These are phyloP conservation scores for Epizoanthus rinbou DNA, from an alignment of 92 coral and sea anemone genomes.

Conservation along the genomic window DNA sequence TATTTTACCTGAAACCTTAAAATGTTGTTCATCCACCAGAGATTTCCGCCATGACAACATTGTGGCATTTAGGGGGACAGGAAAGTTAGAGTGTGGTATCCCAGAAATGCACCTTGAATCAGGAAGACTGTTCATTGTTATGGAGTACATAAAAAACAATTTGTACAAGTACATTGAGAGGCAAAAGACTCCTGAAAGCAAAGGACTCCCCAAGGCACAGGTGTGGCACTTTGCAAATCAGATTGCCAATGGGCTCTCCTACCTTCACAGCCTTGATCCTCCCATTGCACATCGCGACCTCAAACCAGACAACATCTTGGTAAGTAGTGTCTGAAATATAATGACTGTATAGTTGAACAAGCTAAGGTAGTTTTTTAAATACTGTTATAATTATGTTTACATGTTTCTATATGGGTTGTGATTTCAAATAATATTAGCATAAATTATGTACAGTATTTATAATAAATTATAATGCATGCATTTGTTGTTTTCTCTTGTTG, in stretches of 20 bases:
- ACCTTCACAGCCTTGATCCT: slow-evolving; percentile 79
- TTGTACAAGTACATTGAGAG: slow-evolving; percentile 83
- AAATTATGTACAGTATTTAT: no score
- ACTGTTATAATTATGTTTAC: no score
- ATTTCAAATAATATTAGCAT: no score
- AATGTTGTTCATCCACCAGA: slow-evolving; percentile 45
- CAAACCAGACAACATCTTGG: slow-evolving; percentile 97
- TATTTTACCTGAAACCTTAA: background rate
- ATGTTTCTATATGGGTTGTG: no score
- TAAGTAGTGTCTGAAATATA: slow-evolving; percentile 27
- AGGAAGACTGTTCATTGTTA: slow-evolving; percentile 80
- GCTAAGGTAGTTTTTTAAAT: no score
- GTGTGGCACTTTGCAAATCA: slow-evolving; percentile 91
- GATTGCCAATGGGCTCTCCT: slow-evolving; percentile 89
- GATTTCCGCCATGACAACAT: slow-evolving; percentile 96
- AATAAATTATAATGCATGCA: no score
- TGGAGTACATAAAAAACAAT: slow-evolving; percentile 94
- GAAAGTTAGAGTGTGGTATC: slow-evolving; percentile 61
- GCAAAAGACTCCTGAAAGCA: slow-evolving; percentile 83
- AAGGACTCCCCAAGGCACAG: slow-evolving; percentile 87
- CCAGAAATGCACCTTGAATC: slow-evolving; percentile 57
- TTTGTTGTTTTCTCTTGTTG: no score
- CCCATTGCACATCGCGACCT: slow-evolving; percentile 92
- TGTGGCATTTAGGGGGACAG: slow-evolving; percentile 98
- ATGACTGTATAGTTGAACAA: background rate